These are phyloP conservation scores for Philotrypesis tridentata DNA, from an alignment of 1,140 invertebrate genomes.

Conservation along the genomic window DNA sequence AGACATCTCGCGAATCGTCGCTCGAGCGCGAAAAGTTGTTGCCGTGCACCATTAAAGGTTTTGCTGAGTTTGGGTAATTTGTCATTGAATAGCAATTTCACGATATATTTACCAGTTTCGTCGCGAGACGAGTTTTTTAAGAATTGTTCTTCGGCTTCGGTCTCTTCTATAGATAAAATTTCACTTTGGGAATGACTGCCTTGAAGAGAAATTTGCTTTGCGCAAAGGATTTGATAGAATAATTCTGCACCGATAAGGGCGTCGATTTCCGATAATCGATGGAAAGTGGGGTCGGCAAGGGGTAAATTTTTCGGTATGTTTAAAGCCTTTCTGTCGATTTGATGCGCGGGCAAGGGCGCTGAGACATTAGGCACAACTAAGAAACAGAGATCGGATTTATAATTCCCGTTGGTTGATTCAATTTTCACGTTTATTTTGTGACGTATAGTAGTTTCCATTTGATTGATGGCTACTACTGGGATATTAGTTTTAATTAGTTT, in stretches of 20 bases:
- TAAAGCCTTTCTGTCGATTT: background rate
- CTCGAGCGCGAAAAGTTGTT: background rate
- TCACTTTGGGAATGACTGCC: background rate
- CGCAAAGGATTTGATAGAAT: slow-evolving; percentile 7
- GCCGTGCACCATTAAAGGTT: background rate
- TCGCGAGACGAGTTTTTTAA: background rate
- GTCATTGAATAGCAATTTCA: background rate
- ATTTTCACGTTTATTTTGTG: background rate
- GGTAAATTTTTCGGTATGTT: background rate
- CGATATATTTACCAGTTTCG: background rate
- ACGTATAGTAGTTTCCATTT: background rate
- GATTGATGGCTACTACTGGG: background rate
- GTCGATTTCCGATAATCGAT: background rate
- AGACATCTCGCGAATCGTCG: background rate
- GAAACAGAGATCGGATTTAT: background rate
- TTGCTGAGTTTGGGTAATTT: background rate
- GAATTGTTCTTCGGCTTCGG: background rate
- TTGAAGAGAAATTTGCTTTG: background rate
- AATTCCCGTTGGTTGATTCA: background rate
- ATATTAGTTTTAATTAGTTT: background rate
- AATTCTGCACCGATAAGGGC: background rate
- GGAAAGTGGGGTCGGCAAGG: background rate
- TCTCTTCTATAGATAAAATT: too few species aligned
- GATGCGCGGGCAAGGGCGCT: background rate
- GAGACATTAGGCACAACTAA: background rate